phyloP scores from a whole-genome alignment of 2,888 invertebrate genomes.

The Anorthoa munda region DNA sequence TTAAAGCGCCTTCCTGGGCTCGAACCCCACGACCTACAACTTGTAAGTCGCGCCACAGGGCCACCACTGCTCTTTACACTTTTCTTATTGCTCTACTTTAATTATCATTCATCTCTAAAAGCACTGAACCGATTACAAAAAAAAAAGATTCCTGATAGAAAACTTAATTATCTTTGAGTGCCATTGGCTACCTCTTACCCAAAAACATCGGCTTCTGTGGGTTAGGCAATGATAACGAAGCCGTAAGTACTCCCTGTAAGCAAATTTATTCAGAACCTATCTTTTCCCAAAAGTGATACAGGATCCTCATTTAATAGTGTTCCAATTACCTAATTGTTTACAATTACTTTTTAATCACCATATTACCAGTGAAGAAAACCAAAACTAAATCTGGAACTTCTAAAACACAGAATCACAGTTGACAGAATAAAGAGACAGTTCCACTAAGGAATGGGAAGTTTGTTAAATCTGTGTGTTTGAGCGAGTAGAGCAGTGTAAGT shows the following conservation, averaged over 20 bases:
- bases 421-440: conserved; percentile 47
- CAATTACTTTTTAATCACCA: background rate
- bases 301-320: background rate
- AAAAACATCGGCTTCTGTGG: no score
- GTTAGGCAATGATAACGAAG: no score
- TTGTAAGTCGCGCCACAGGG: no score
- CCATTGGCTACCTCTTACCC: no score
- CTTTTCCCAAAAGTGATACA: background rate
- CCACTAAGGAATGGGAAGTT: conserved; percentile 48
- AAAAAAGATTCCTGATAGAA: background rate
- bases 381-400: conserved; percentile 10
- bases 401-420: conserved; percentile 23
- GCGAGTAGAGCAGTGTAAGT: conserved; percentile 41
- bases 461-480: conserved; percentile 57
- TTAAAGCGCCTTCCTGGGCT: no score
- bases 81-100: no score
- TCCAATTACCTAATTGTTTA: background rate
- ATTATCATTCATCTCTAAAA: no score
- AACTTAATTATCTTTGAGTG: background rate
- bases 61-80: no score
- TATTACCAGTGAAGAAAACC: background rate
- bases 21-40: no score
- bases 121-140: no score
- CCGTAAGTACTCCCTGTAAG: no score
- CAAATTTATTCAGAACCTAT: no score